These are phyloP conservation scores for Takifugu rubripes DNA, from an alignment of 2,797 vertebrate genomes.

Conservation along the genomic window DNA sequence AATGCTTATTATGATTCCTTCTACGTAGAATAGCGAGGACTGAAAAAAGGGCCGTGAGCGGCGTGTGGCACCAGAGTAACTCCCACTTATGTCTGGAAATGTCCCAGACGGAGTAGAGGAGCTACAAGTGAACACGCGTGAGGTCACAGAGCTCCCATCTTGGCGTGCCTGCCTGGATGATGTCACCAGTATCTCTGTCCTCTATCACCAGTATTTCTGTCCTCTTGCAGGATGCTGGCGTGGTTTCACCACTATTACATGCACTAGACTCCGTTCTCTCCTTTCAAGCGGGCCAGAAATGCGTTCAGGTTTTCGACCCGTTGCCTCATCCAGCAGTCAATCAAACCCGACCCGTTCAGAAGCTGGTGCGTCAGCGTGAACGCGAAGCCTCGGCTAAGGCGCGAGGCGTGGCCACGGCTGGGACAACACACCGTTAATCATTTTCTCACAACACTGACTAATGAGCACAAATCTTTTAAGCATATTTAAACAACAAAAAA, in stretches of 20 bases:
- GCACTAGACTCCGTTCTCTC: background rate
- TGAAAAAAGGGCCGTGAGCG: too few relatives aligned
- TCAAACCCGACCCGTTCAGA: conserved; percentile 16
- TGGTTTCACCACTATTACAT: background rate
- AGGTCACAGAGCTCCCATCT: too few relatives aligned
- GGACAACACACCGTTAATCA: background rate
- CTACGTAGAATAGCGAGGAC: too few relatives aligned
- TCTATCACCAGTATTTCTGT: too few relatives aligned
- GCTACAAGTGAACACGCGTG: too few relatives aligned
- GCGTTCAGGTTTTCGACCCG: background rate
- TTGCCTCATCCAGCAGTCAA: conserved; percentile 23
- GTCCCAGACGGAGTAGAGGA: too few relatives aligned
- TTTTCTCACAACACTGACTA: background rate
- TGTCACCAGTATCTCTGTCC: too few relatives aligned
- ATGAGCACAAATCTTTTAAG: background rate
- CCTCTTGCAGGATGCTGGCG: background rate
- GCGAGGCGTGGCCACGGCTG: background rate
- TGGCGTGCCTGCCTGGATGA: too few relatives aligned
- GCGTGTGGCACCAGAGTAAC: too few relatives aligned
- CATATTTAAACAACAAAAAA: background rate
- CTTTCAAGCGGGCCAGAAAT: background rate
- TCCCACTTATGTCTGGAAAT: too few relatives aligned
- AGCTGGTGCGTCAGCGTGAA: too few relatives aligned
- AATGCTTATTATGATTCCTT: too few relatives aligned
- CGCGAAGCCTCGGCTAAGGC: background rate